Evolutionary conservation across 2,113 vertebrate genomes (phyloP), one percentile per base, ranked within the genome.

Genomic region (Semnornis frantzii): DNA sequence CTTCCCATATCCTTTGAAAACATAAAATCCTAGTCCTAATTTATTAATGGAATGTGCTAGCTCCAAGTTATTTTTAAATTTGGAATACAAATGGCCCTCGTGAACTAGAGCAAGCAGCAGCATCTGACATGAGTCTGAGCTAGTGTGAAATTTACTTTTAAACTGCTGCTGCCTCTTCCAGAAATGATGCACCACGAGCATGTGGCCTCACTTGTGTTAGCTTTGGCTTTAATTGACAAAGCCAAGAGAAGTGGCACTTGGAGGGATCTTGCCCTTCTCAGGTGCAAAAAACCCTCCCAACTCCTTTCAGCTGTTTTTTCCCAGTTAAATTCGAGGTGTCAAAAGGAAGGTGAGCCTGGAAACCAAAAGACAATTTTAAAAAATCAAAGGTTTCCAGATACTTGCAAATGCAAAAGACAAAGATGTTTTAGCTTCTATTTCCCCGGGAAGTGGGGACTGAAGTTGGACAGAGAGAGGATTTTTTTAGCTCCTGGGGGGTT

Each of bases 181-280:
- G 89, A 97, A 98, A 98, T 97, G 97, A 98, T 97, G 96, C 96
- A 97, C 92, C 94, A 96, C 95, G 97, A 98, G 96, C 96, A 91
- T 95, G 93, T 90, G 94, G 88, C 92, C 95, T 91, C 93, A 97
- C 90, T 97, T 54, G 90, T 96, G 90, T 84, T 89, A 96, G 89
- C 68, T 87, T 93, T 94, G 95, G 85, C 96, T 97, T 94, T 96
- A 97, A 96, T 97, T 97, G 97, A 96, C 74, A 94, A 93, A 96
- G 96, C 91, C 30, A 6, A 89, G 92, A 90, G 82, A 96, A 94
- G 91, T 85, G 44, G 95, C 95, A 83, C 82, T 65, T 87, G 91
- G 76, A 87, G 95, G 94, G 77, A 95, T 92, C 92, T 89, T 90
- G 54, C 82, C 59, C 85, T 93, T 92, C 50, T 92, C 89, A 76